Base-by-base conservation (phyloP, 2,888 invertebrate species). In the Crioceris asparagi region DNA sequence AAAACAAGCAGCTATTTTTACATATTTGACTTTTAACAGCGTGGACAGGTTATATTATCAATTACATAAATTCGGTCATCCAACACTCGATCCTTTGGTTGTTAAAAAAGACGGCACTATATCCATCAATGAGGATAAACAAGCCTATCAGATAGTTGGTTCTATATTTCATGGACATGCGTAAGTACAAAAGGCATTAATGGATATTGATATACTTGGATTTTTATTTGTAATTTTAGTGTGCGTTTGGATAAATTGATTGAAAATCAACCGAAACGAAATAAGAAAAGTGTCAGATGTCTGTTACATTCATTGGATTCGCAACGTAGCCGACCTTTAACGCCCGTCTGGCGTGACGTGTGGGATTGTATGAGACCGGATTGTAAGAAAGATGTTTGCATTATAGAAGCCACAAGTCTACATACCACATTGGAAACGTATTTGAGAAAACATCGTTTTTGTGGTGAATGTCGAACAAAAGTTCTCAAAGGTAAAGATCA, bases 391-490 rank as follows among this genome's bases (percentile, higher is more conserved):
- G 90, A 91, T 64, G 81, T 91, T 48, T 83, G 90, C 29, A 76
- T 90, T 33, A 83, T 93, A 37, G 87, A 91, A 65, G 83, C 84
- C 47, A 80, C 81, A 56, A 82, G 81, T 48, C 69, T 93, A 43
- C 80, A 87, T 55, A 79, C 81, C 43, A 91, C 91, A 11, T 71
- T 93, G 25, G 90, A 92, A 57, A 84, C 81, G 49, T 93, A 93
- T 66, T 72, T 93, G 42, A 76, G 85, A 51, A 93, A 93, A 68
- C 92, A 93, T 62, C 78, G 90, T 68, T 93, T 93, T 66, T 93
- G 93, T 60, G 79, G 83, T 2, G 93, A 93, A 60, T 93, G 93
- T 61, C 83, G 90, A 51, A 85, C 88, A 46, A 93, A 92, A 73
- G 91, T 93, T 43, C 62, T 76, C 49, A 62, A 62, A 55, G 64